These are phyloP conservation scores for Coremacera marginata DNA, from an alignment of 2,888 invertebrate species.

Conservation along the genomic window DNA sequence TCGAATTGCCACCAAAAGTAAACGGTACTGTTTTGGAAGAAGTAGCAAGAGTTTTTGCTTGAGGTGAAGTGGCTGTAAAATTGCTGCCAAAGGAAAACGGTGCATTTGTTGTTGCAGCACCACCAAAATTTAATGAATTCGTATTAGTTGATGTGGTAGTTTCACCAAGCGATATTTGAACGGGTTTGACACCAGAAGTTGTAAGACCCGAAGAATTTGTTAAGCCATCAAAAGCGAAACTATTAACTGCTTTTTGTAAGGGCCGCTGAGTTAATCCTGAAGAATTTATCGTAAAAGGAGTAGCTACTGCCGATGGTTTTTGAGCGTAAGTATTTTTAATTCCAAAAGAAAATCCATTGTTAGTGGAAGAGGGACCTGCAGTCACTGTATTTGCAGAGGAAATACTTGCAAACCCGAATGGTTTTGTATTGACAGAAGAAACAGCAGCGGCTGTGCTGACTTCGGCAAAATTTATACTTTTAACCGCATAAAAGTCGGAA, in stretches of 20 bases:
- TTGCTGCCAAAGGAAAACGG: constrained; percentile 40
- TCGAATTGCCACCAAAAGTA: constrained; percentile 12
- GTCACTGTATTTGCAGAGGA: constrained; percentile 30
- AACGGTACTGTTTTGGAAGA: constrained; percentile 1
- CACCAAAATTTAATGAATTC: constrained; percentile 18
- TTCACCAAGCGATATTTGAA: constrained; percentile 1
- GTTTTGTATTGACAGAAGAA: not conserved
- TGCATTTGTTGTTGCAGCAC: constrained; percentile 20
- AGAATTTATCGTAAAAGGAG: constrained; percentile 28
- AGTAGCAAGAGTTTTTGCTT: not conserved
- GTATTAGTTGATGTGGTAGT: constrained; percentile 7
- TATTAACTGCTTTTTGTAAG: not conserved
- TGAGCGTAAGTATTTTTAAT: not conserved
- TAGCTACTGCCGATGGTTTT: not conserved
- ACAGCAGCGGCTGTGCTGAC: not conserved
- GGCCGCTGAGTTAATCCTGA: constrained; percentile 1
- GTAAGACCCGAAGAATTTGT: not conserved
- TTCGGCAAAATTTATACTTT: not conserved
- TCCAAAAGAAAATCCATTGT: constrained; percentile 39
- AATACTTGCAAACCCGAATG: constrained; percentile 7
- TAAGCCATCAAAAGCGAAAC: constrained; percentile 10
- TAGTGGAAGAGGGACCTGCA: constrained; percentile 33
- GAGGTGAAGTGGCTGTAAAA: constrained; percentile 14
- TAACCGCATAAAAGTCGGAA: not conserved
- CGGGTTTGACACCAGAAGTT: not conserved